Evolutionary conservation across 2,113 vertebrate genomes (phyloP).

Genomic region (Emydura subglobosa): DNA sequence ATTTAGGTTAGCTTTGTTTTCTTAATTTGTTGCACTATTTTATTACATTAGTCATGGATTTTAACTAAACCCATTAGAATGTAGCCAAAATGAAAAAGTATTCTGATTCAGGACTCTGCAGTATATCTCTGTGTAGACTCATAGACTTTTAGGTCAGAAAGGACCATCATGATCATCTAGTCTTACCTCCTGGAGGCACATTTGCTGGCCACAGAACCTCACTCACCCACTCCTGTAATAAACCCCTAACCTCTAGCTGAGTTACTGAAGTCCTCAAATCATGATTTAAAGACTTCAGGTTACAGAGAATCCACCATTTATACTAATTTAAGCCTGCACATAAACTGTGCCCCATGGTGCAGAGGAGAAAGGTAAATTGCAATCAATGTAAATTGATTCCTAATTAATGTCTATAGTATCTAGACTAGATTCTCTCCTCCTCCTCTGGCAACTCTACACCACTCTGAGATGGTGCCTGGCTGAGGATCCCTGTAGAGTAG

Average conservation of each 20-base stretch:
- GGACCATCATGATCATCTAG: neutral
- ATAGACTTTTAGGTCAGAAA: neutral
- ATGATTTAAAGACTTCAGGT: neutral
- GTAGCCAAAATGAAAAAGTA: slow-evolving; percentile 26
- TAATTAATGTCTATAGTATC: slow-evolving; percentile 9
- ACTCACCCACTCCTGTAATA: neutral
- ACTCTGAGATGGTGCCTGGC: neutral
- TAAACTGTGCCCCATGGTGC: neutral
- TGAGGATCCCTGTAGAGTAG: neutral
- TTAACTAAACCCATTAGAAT: slow-evolving; percentile 61
- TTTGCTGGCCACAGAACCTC: neutral
- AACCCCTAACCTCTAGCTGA: neutral
- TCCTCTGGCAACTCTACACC: neutral
- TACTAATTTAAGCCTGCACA: neutral
- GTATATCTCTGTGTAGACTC: neutral
- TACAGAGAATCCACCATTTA: neutral
- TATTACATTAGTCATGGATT: slow-evolving; percentile 52
- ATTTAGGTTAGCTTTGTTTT: slow-evolving; percentile 70
- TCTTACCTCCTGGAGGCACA: neutral
- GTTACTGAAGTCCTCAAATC: neutral
- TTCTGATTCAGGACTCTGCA: slow-evolving; percentile 50
- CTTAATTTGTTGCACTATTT: slow-evolving; percentile 56
- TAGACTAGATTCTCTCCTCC: slow-evolving; percentile 2
- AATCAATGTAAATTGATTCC: neutral
- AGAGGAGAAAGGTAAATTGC: neutral